Percentiles rank a stretch among this genome's conserved stretches.
Conservation (phyloP, 2,888 invertebrate genomes). For the Shargacucullia verbasci region DNA sequence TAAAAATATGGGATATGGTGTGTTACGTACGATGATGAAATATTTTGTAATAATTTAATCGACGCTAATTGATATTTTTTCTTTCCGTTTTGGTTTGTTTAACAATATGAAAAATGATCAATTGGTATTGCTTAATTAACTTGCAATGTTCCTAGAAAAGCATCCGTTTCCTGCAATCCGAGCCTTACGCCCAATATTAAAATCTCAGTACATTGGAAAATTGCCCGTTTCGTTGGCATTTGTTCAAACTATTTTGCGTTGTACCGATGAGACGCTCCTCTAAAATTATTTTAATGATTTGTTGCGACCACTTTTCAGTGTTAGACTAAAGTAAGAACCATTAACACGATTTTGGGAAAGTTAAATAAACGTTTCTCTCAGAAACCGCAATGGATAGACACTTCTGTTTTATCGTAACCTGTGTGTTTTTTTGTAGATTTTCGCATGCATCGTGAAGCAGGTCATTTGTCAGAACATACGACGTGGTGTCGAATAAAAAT, state of each 20-base stretch:
- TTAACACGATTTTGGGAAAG: constrained; percentile 17
- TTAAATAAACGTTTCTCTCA: constrained; percentile 1
- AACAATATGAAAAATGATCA: background rate
- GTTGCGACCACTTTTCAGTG: constrained; percentile 56
- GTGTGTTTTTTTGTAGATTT: constrained; percentile 2
- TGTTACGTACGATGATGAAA: constrained; percentile 39
- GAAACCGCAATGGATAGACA: constrained; percentile 32
- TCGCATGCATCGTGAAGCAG: constrained; percentile 2
- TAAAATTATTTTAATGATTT: constrained; percentile 74
- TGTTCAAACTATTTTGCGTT: constrained; percentile 80
- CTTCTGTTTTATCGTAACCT: constrained; percentile 4
- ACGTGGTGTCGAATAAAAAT: constrained; percentile 11
- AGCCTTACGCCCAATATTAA: constrained; percentile 62
- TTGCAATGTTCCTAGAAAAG: constrained; percentile 20
- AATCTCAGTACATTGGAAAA: constrained; percentile 69
- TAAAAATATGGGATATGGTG: constrained; percentile 10
- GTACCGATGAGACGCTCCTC: constrained; percentile 70
- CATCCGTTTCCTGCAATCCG: constrained; percentile 55
- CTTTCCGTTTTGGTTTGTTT: constrained; percentile 6
- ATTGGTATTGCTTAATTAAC: constrained; percentile 20
- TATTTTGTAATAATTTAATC: constrained; percentile 33
- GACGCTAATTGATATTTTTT: no score
- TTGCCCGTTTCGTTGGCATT: constrained; percentile 77
- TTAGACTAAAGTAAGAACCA: constrained; percentile 35
- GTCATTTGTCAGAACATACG: constrained; percentile 23